Evolutionary conservation across 2,888 invertebrate genomes (phyloP).

Genomic region (Sarcophaga subvicina): DNA sequence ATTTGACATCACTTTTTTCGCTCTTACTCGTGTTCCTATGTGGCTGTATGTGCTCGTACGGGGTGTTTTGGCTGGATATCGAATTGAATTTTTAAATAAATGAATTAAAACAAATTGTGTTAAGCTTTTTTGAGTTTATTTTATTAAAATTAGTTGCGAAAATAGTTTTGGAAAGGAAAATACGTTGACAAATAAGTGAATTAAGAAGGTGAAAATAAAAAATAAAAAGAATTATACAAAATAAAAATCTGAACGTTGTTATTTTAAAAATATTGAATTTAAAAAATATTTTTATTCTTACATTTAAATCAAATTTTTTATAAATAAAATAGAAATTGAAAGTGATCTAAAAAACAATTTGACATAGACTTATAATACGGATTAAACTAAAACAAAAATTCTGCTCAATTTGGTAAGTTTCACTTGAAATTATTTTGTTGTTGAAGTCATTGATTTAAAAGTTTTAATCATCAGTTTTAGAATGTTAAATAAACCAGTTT

Average conservation of each 20-base stretch:
- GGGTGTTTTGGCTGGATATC: neutral
- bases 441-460: no score
- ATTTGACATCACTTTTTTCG: constrained; percentile 62
- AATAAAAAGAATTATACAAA: constrained; percentile 1
- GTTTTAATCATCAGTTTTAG: no score
- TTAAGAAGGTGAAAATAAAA: constrained; percentile 31
- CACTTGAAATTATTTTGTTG: no score
- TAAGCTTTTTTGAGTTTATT: constrained; percentile 40
- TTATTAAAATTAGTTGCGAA: constrained; percentile 62
- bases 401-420: neutral
- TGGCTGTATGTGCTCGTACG: neutral
- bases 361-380: neutral
- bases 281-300: neutral
- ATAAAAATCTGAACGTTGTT: no score
- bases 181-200: constrained; percentile 29
- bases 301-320: neutral
- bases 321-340: neutral
- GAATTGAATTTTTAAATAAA: constrained; percentile 55
- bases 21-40: constrained; percentile 12
- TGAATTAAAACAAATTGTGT: constrained; percentile 60
- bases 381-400: neutral
- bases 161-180: constrained; percentile 61
- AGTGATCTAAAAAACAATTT: neutral
- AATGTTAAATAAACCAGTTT: no score
- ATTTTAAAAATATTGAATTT: no score